Percentiles rank a stretch among this genome's conserved stretches.
phyloP scores from a whole-genome alignment of 2,113 vertebrate genomes.

The Trichechus manatus region DNA sequence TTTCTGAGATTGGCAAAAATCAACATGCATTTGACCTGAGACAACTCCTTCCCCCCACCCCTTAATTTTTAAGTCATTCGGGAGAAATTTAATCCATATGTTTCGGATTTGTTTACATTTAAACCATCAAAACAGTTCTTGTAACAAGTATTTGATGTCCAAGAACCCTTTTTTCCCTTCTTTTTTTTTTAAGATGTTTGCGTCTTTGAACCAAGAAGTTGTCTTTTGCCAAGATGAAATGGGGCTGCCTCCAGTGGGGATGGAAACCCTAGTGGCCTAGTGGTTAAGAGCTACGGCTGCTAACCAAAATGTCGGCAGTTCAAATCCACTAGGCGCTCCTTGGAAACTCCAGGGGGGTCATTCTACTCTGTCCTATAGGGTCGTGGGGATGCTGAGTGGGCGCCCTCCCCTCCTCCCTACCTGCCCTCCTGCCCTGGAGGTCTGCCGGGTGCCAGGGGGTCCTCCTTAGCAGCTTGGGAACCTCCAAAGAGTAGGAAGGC shows the following conservation, averaged over 20 bases:
- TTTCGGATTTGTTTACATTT: slow-evolving; percentile 71
- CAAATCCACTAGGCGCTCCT: too few species aligned
- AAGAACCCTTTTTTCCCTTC: neutral
- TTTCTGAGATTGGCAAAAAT: slow-evolving; percentile 60
- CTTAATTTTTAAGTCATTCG: slow-evolving; percentile 65
- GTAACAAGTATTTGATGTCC: slow-evolving; percentile 65
- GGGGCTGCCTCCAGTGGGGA: too few species aligned
- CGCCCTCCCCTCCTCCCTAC: fast-evolving
- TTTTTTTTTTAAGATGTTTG: slow-evolving; percentile 35
- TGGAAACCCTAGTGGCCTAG: too few species aligned
- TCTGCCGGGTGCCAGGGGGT: neutral
- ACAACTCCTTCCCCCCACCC: neutral
- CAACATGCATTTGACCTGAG: neutral
- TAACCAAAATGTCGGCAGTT: too few species aligned
- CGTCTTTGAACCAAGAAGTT: slow-evolving; percentile 59
- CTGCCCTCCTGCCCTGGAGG: neutral
- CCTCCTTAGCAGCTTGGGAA: neutral
- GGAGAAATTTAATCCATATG: slow-evolving; percentile 80
- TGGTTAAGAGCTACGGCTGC: too few species aligned
- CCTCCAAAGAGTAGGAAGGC: neutral
- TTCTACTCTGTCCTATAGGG: too few species aligned
- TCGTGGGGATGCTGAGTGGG: fast-evolving
- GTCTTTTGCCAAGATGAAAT: neutral
- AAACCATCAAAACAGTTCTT: slow-evolving; percentile 72
- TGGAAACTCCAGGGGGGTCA: too few species aligned